Evolutionary conservation across 2,888 invertebrate species (phyloP), one percentile per base, ranked within the genome.

Genomic region (Mallateleia sp.): DNA sequence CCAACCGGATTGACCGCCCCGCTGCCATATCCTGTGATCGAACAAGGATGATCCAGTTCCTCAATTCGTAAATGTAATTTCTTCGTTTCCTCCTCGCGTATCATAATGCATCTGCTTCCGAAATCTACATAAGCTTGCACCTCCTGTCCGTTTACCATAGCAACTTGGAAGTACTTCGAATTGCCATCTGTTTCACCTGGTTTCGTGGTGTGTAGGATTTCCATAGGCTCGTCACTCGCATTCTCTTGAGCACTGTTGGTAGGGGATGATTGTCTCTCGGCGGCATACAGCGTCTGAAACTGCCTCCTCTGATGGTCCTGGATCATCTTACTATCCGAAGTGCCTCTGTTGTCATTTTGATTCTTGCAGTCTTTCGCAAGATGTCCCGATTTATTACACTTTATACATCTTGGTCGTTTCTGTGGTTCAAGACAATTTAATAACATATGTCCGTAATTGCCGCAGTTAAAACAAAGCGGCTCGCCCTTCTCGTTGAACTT

Each of bases 341-440:
- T 32, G 32, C 32, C 32, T 32, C 32, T 32, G 8, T 32, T 32
- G 32, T 8, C 32, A 32, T 32, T 32, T 32, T 32, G 32, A 32
- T 4, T 32, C 11, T 38, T 54, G 20, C 81, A 81, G 11, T 81
- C 22, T n/a, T 11, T n/a, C 0, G 72, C 28, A 2, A 34, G 14
- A 22, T 81, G 66, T 11, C 72, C 81, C 22, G 8, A 0, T 38
- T 52, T 66, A 32, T 52, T 60, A 11, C 81, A 74, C 9, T 67
- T 82, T 7, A 22, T n/a, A 18, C 81, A 82, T 60, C 74, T 56
- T 4, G 47, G 52, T 22, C 60, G 50, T 42, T n/a, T 56, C n/a
- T 74, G 81, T 8, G 74, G 74, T 18, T 67, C 28, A 0, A 60
- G 60, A 42, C 67, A 82, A 22, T 82, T 58, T 14, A 74, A n/a